Base-by-base conservation (phyloP, 2,113 vertebrate genomes). In the Tinamus guttatus region DNA sequence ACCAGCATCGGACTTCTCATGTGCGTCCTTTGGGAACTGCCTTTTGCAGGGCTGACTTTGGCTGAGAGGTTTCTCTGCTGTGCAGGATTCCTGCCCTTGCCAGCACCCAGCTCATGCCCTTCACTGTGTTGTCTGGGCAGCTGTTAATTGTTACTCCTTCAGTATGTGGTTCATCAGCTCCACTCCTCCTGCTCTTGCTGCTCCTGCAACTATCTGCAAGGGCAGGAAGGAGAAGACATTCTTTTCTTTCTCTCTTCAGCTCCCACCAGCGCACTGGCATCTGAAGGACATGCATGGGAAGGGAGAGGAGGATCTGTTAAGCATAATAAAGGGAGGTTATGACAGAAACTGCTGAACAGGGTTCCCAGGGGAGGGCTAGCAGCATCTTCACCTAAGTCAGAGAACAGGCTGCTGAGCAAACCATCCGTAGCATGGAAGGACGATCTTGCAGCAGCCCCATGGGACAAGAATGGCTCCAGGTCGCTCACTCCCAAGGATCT, bases 311-410 rank as follows among this genome's bases (percentile, higher is more conserved):
- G 81, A 87, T 75, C 69, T 89, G 76, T 77, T 88, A 88, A 88
- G 27, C 69, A 45, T 93, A 90, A 96, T 85, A 77, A 94, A 93
- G 88, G 76, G 73, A 90, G 76, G 76, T 68, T 77, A 68, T 63
- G 68, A 94, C 80, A 85, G 68, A 93, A 93, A 88, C 68, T 89
- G 94, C 85, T 94, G 90, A 94, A 90, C 1, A 5, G 59, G 22
- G 32, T 69, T 82, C 90, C 79, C 90, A 30, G 36, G 71, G 83
- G 82, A 83, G 36, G 41, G 4, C 56, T 74, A 34, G 17, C 22
- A 96, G 24, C 6, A 4, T 67, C 76, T 90, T 70, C 64, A 83
- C 68, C 80, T 77, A 71, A 94, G 79, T 82, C 82, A 94, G 85
- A 74, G 68, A 73, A 90, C 89, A 87, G 65, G 36, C 68, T 88